Evolutionary conservation across 2,797 vertebrate species (phyloP), one percentile per base, ranked within the genome.

Genomic region (Sorex maritimensis): DNA sequence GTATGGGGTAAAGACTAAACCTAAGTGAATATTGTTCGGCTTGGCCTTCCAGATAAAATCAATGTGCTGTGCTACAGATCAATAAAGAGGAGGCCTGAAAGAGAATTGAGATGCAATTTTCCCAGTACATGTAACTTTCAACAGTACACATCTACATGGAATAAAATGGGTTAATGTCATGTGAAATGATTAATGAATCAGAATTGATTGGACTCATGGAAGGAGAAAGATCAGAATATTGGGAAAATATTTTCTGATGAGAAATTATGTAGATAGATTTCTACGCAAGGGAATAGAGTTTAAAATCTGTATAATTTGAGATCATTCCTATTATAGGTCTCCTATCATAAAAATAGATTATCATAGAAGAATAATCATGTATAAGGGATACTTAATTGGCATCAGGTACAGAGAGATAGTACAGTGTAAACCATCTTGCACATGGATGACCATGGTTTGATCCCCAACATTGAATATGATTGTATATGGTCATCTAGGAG

Each of bases 141-240:
- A 19, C 1, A 23, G 4, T 79, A 12, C 7, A 41, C 14, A 41
- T 55, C 26, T 46, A 61, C 41, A 7, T 67, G 19, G 41, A 44
- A 83, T 7, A 38, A 55, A 90, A 83, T 24, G 73, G 52, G 3
- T 15, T 55, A 34, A 15, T 38, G 9, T 79, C 5, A 75, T n/a
- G 0, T 26, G 15, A 46, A 82, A 28, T 82, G 82, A 83, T 81
- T n/a, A 61, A 46, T 88, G 15, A 68, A 61, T 79, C 15, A 68
- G 9, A 4, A 26, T 15, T 83, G 5, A 92, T 61, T 5, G 84
- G 2, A 30, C 55, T 2, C 12, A 73, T 87, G 34, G 34, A 80
- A 84, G 15, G 5, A 49, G 30, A 79, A 95, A 81, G 2, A 77
- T 65, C 83, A 94, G 78, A 87, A 3, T 0, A 65, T 30, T 44